Evolutionary conservation across 2,113 vertebrate genomes (phyloP).

Genomic region (Planiliza haematocheilus): DNA sequence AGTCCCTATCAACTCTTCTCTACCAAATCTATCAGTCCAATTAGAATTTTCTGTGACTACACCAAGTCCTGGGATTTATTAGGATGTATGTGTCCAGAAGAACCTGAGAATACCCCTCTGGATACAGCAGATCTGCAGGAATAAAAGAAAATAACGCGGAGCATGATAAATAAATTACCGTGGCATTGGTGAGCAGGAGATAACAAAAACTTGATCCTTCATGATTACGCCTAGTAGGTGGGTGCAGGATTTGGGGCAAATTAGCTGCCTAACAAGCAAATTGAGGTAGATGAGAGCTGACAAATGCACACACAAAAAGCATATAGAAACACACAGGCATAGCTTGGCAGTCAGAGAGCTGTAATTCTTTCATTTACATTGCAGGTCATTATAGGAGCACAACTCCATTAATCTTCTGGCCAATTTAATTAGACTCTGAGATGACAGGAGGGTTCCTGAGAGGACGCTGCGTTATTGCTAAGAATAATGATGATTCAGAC

Average conservation of each 20-base stretch:
- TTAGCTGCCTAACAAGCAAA: constrained; percentile 36
- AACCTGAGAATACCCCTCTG: background rate
- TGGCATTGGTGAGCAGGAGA: constrained; percentile 9
- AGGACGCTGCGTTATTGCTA: constrained; percentile 31
- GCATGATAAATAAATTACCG: constrained; percentile 35
- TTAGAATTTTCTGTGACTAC: background rate
- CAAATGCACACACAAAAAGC: background rate
- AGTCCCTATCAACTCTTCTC: background rate
- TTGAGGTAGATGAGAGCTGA: constrained; percentile 16
- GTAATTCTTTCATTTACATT: constrained; percentile 47
- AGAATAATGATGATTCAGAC: constrained; percentile 47
- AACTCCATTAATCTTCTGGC: constrained; percentile 58
- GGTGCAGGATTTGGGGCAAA: constrained; percentile 11
- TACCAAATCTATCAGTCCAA: constrained; percentile 20
- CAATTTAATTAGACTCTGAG: constrained; percentile 58
- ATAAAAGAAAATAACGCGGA: background rate
- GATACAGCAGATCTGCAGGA: background rate
- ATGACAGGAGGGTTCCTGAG: constrained; percentile 57
- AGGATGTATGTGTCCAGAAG: background rate
- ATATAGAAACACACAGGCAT: background rate
- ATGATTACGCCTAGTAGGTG: constrained; percentile 5
- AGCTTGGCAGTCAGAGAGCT: constrained; percentile 7
- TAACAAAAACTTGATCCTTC: background rate
- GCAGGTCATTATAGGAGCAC: constrained; percentile 35
- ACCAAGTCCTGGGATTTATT: constrained; percentile 8